phyloP scores from a whole-genome alignment of 2,888 invertebrate genomes.

The Hypomecis punctinalis region DNA sequence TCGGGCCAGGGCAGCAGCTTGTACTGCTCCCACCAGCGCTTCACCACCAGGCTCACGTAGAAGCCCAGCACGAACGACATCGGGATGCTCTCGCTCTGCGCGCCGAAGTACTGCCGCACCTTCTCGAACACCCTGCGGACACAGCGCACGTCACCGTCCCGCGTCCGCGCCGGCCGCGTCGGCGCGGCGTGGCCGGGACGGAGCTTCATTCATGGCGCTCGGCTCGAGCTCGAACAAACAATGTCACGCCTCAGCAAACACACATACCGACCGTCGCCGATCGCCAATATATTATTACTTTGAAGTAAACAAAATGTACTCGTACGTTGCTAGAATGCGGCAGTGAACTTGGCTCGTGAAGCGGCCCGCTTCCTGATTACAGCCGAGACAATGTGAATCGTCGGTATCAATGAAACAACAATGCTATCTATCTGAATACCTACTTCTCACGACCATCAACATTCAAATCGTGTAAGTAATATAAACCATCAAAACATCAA shows the following conservation, averaged over 20 bases:
- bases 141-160: neutral
- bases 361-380: neutral
- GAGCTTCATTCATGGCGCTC: too few relatives aligned
- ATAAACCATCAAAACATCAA: neutral
- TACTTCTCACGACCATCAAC: conserved; percentile 12
- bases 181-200: neutral
- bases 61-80: conserved; percentile 98
- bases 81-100: conserved; percentile 95
- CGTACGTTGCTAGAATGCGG: conserved; percentile 3
- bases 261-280: conserved; percentile 10
- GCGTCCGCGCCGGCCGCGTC: neutral
- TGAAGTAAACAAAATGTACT: conserved; percentile 19
- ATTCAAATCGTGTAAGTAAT: conserved; percentile 8
- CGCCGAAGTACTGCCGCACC: conserved; percentile 93
- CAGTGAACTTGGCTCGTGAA: conserved; percentile 5
- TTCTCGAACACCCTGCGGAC: conserved; percentile 93
- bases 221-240: conserved; percentile 17
- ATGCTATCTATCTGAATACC: conserved; percentile 10
- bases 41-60: conserved; percentile 96
- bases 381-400: conserved; percentile 2
- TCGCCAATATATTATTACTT: conserved; percentile 28
- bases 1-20: conserved; percentile 97
- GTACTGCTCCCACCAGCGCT: conserved; percentile 98
- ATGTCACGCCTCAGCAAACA: conserved; percentile 26
- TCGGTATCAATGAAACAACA: neutral